A percentile compares a stretch with the other conserved stretches of the same genome.
Evolutionary conservation across 2,113 vertebrate genomes (phyloP).

Genomic region (Muntiacus muntjak): DNA sequence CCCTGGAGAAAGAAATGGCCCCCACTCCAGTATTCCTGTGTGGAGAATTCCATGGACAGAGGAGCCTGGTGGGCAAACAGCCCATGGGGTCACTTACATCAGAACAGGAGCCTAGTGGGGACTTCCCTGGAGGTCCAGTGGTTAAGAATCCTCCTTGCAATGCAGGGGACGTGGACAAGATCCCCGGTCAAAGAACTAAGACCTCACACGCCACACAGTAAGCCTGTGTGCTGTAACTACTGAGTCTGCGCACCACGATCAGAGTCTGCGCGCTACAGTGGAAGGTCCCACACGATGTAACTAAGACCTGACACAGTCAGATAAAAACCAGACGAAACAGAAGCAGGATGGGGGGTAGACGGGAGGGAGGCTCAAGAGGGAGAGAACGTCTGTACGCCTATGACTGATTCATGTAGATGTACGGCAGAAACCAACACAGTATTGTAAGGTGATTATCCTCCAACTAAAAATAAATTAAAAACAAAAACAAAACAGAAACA

Average conservation of each 20-base stretch:
- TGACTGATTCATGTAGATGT: background rate
- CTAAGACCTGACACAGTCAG: background rate
- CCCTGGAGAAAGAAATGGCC: background rate
- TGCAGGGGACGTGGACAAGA: background rate
- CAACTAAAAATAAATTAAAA: background rate
- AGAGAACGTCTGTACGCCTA: background rate
- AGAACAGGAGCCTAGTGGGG: background rate
- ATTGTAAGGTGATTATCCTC: background rate
- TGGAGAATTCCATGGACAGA: background rate
- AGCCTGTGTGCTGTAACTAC: background rate
- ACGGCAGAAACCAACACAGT: background rate
- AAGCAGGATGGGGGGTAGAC: background rate
- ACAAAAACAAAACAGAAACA: background rate
- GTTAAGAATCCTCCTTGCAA: background rate
- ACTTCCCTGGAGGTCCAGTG: background rate
- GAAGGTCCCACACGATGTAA: background rate
- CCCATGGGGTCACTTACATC: background rate
- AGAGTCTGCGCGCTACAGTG: fast-evolving
- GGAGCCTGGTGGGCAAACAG: background rate
- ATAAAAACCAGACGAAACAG: background rate
- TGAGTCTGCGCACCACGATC: background rate
- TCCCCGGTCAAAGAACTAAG: background rate
- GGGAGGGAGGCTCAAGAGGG: background rate
- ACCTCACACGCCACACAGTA: background rate
- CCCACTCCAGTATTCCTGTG: background rate